Percentiles rank a stretch among this genome's conserved stretches.
Evolutionary conservation across 2,113 vertebrate genomes (phyloP).

Genomic region (Epinephelus fuscoguttatus): DNA sequence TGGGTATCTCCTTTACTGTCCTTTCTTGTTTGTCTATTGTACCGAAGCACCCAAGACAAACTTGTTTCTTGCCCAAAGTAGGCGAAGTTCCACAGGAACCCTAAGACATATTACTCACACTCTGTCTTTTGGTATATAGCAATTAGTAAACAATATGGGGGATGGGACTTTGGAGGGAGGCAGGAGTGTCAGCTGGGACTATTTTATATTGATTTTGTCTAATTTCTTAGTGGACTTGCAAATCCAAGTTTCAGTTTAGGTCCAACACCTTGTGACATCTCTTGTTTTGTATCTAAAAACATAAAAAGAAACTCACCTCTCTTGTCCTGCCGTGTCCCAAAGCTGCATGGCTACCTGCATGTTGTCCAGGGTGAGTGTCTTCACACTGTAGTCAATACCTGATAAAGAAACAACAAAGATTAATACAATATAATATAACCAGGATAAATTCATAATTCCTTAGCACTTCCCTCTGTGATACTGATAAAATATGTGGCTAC

Average conservation of each 20-base stretch:
- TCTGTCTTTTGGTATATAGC: not conserved
- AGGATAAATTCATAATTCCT: not conserved
- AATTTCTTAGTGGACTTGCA: not conserved
- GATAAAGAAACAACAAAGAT: not conserved
- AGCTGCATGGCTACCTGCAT: constrained; percentile 90
- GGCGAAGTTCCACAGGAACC: too few species aligned
- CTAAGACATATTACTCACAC: not conserved
- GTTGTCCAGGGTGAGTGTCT: constrained; percentile 88
- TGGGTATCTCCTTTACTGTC: too few species aligned
- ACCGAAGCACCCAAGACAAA: too few species aligned
- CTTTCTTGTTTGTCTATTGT: too few species aligned
- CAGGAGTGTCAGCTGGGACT: too few species aligned
- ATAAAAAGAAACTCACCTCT: constrained; percentile 80
- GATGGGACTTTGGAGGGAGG: too few species aligned
- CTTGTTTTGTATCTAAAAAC: not conserved
- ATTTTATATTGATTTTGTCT: not conserved
- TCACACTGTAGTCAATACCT: constrained; percentile 95
- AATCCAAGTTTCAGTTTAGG: not conserved
- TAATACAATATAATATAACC: not conserved
- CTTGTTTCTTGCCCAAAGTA: too few species aligned
- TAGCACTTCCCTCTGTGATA: not conserved
- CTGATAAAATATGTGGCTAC: not conserved
- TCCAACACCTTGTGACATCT: not conserved
- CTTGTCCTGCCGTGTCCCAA: constrained; percentile 96
- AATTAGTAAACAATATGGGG: not conserved